Conservation (phyloP, 2,888 invertebrate genomes). For the Cheiracanthium punctorium region DNA sequence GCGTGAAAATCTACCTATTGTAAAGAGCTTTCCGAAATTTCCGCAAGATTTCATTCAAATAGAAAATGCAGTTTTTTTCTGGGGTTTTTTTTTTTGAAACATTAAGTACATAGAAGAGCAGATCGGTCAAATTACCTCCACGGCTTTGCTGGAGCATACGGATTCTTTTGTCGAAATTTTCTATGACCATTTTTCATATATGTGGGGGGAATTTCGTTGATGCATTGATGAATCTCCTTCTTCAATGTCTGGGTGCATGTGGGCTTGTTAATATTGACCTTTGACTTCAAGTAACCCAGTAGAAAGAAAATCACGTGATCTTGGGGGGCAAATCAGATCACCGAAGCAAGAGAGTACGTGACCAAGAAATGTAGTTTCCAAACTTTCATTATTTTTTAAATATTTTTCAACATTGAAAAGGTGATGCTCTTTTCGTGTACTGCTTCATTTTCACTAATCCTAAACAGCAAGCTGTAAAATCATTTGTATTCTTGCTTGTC, state of each 20-base stretch:
- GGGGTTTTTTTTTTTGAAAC: not conserved
- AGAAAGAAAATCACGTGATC: constrained; percentile 15
- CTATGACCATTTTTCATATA: constrained; percentile 6
- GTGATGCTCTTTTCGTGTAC: too few species aligned
- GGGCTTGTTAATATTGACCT: not conserved
- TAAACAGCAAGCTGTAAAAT: too few species aligned
- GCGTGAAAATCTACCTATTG: too few species aligned
- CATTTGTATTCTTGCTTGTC: too few species aligned
- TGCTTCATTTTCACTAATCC: too few species aligned
- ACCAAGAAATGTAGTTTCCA: not conserved
- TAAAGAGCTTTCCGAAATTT: not conserved
- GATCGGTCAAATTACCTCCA: constrained; percentile 5
- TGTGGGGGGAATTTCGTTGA: not conserved
- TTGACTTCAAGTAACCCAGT: constrained; percentile 24
- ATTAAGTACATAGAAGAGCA: not conserved
- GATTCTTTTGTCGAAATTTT: constrained; percentile 14
- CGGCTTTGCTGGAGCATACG: constrained; percentile 10
- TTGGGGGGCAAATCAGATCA: constrained; percentile 15
- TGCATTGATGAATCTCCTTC: not conserved
- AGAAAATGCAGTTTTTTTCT: too few species aligned
- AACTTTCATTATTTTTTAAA: too few species aligned
- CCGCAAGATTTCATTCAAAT: not conserved
- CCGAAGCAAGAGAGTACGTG: not conserved
- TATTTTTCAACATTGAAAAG: too few species aligned
- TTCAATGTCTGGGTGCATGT: not conserved